phyloP scores from a whole-genome alignment of 2,888 invertebrate genomes.

The Phania funesta region DNA sequence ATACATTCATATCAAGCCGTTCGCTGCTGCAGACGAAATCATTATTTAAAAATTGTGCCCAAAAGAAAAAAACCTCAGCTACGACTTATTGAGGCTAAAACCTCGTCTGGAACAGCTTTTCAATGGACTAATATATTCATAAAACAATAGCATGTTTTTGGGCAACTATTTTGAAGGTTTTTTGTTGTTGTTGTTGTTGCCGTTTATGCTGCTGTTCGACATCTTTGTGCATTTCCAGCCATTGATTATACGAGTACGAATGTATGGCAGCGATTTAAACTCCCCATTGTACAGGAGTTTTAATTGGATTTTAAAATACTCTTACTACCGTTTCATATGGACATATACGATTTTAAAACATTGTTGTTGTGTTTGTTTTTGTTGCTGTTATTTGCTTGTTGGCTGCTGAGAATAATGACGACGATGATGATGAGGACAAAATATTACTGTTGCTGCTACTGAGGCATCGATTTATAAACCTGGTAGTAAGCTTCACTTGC shows the following conservation, averaged over 20 bases:
- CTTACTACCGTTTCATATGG: conserved; percentile 59
- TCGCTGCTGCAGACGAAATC: background rate
- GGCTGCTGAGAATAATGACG: conserved; percentile 6
- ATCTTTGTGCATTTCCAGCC: conserved; percentile 26
- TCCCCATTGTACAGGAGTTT: conserved; percentile 78
- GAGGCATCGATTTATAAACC: conserved; percentile 62
- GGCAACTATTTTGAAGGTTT: background rate
- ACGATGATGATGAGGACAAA: conserved; percentile 27
- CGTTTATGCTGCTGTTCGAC: conserved; percentile 7
- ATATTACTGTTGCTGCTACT: conserved; percentile 21
- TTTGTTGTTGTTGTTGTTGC: background rate
- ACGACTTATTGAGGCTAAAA: conserved; percentile 43
- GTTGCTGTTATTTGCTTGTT: conserved; percentile 24
- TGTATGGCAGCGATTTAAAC: conserved; percentile 75
- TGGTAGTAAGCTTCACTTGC: conserved; percentile 50
- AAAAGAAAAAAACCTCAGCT: background rate
- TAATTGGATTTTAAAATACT: conserved; percentile 81
- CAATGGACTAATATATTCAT: conserved; percentile 52
- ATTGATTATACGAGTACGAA: conserved; percentile 42
- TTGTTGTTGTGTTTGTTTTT: conserved; percentile 36
- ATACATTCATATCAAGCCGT: conserved; percentile 1
- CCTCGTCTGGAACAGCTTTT: conserved; percentile 28
- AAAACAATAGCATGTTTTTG: conserved; percentile 53
- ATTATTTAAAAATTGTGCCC: conserved; percentile 51
- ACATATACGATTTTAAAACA: conserved; percentile 41